A percentile compares a stretch with the other conserved stretches of the same genome.
Evolutionary conservation across 2,888 invertebrate species (phyloP).

Genomic region (Watsonalla cultraria): DNA sequence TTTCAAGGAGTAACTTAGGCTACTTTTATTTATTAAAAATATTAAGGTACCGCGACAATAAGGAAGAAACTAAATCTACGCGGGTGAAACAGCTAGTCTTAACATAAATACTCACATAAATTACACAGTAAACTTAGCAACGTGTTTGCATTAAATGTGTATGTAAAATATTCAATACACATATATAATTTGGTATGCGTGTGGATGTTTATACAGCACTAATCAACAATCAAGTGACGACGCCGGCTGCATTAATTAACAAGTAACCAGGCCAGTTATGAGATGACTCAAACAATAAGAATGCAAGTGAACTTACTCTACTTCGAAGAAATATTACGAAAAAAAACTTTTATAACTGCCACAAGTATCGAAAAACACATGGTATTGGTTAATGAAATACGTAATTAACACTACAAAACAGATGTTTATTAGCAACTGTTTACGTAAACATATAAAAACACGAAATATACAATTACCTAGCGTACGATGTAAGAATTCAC

Average conservation of each 20-base stretch:
- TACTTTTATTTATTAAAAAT: too few species aligned
- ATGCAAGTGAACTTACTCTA: background rate
- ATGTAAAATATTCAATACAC: too few species aligned
- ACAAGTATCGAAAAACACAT: background rate
- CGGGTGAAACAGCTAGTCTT: too few species aligned
- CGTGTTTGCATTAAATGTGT: too few species aligned
- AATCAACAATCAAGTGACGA: background rate
- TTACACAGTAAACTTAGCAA: too few species aligned
- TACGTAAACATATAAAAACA: slow-evolving; percentile 3
- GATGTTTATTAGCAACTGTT: slow-evolving; percentile 8
- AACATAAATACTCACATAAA: too few species aligned
- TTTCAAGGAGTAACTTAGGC: too few species aligned
- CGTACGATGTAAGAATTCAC: slow-evolving; percentile 13
- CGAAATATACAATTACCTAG: slow-evolving; percentile 4
- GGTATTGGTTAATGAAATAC: slow-evolving; percentile 12
- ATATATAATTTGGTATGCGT: too few species aligned
- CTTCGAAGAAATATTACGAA: too few species aligned
- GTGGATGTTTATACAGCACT: background rate
- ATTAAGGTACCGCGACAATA: too few species aligned
- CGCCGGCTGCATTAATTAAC: background rate
- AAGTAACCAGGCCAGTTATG: background rate
- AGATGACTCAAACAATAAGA: background rate
- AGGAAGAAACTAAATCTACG: too few species aligned
- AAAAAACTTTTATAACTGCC: too few species aligned
- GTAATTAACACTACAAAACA: background rate